Evolutionary conservation across 2,113 vertebrate species (phyloP).

Genomic region (Copsychus sechellarum): DNA sequence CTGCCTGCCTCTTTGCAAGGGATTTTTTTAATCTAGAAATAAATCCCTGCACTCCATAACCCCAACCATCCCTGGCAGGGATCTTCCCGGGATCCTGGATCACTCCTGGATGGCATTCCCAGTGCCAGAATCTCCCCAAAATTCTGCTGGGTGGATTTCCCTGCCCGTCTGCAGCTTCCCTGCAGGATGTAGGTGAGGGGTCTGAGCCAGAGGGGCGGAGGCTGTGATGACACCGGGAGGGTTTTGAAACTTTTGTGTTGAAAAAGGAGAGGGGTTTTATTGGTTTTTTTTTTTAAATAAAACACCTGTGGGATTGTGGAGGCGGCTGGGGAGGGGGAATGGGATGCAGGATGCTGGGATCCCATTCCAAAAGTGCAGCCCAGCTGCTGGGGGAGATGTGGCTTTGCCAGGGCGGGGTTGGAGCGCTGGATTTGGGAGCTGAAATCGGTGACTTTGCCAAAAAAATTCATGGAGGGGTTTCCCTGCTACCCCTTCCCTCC

Average conservation of each 20-base stretch:
- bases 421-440: accelerated
- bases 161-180: not conserved
- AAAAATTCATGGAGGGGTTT: accelerated
- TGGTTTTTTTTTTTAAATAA: too few relatives aligned
- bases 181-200: conserved; percentile 10
- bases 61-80: accelerated
- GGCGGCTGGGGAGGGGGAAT: not conserved
- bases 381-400: not conserved
- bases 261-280: not conserved
- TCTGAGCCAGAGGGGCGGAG: not conserved
- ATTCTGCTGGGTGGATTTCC: not conserved
- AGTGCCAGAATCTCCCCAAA: accelerated
- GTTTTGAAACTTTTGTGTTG: conserved; percentile 2
- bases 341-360: not conserved
- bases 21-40: not conserved
- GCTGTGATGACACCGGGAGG: not conserved
- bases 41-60: not conserved
- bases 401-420: not conserved
- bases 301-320: accelerated
- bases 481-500: not conserved
- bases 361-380: not conserved
- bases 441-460: not conserved
- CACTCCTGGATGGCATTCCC: not conserved
- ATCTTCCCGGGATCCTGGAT: not conserved
- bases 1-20: not conserved